A percentile compares a stretch with the other conserved stretches of the same genome.
Evolutionary conservation across 1,140 invertebrate species (phyloP).

Genomic region (Bombus confusus): DNA sequence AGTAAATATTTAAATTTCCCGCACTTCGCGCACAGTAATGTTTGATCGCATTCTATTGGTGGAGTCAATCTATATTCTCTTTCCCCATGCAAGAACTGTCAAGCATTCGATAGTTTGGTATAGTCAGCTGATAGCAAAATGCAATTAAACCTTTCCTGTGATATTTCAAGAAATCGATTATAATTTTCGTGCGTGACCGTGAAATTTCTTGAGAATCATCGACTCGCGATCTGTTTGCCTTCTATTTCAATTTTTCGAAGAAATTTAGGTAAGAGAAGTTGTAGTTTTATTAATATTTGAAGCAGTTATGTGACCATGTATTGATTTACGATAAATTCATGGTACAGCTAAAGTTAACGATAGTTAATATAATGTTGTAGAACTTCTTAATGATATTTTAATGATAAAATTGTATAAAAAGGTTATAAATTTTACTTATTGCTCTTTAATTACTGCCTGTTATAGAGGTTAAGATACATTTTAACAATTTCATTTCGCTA

Average conservation of each 20-base stretch:
- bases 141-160: constrained; percentile 46
- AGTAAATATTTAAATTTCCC: background rate
- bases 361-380: constrained; percentile 4
- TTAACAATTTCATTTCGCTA: background rate
- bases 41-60: too few species aligned
- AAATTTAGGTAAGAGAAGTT: constrained; percentile 24
- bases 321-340: constrained; percentile 58
- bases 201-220: constrained; percentile 15
- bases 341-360: constrained; percentile 44
- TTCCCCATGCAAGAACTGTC: constrained; percentile 33
- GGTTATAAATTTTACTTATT: background rate
- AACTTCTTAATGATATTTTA: background rate
- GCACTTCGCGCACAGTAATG: background rate
- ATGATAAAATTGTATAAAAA: background rate
- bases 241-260: constrained; percentile 3
- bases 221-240: background rate
- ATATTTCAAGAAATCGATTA: constrained; percentile 45
- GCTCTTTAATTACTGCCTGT: background rate
- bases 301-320: constrained; percentile 33
- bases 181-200: constrained; percentile 27
- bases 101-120: constrained; percentile 55
- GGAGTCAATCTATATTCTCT: background rate
- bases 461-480: constrained; percentile 32
- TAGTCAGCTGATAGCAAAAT: constrained; percentile 65
- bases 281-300: constrained; percentile 7